Evolutionary conservation across 2,888 invertebrate species (phyloP).

Genomic region (Acanthococcus lagerstroemiae): DNA sequence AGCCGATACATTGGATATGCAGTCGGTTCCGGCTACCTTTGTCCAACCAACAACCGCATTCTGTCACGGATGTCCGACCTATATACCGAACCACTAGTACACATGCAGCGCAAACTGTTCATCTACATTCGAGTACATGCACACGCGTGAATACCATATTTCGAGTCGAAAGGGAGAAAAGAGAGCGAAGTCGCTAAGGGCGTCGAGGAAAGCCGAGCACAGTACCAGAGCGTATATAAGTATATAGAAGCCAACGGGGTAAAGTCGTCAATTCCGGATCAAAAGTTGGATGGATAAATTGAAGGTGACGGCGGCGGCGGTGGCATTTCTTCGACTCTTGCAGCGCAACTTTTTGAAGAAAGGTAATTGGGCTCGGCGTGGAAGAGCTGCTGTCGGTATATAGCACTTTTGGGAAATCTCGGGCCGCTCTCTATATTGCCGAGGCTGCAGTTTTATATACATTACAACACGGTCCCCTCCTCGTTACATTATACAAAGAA

Average conservation of each 20-base stretch:
- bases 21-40: too few relatives aligned
- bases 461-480: conserved; percentile 16
- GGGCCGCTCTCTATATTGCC: conserved; percentile 29
- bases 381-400: conserved; percentile 26
- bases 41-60: too few relatives aligned
- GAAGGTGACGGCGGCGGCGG: conserved; percentile 8
- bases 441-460: conserved; percentile 30
- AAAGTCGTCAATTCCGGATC: conserved; percentile 27
- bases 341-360: conserved; percentile 19
- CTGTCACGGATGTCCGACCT: too few relatives aligned
- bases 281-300: conserved; percentile 28
- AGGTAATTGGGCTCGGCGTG: conserved; percentile 29
- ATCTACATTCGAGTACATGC: too few relatives aligned
- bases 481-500: conserved; percentile 9
- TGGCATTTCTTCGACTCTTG: conserved; percentile 13
- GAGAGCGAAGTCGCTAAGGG: too few relatives aligned
- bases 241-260: background rate
- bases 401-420: conserved; percentile 30
- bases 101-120: too few relatives aligned
- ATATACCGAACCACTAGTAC: too few relatives aligned
- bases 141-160: too few relatives aligned
- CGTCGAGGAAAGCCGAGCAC: too few relatives aligned
- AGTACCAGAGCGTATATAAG: too few relatives aligned
- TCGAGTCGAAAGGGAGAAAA: too few relatives aligned
- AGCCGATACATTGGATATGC: too few relatives aligned